Evolutionary conservation across 2,888 invertebrate species (phyloP).

Genomic region (Herminia tarsipennalis): DNA sequence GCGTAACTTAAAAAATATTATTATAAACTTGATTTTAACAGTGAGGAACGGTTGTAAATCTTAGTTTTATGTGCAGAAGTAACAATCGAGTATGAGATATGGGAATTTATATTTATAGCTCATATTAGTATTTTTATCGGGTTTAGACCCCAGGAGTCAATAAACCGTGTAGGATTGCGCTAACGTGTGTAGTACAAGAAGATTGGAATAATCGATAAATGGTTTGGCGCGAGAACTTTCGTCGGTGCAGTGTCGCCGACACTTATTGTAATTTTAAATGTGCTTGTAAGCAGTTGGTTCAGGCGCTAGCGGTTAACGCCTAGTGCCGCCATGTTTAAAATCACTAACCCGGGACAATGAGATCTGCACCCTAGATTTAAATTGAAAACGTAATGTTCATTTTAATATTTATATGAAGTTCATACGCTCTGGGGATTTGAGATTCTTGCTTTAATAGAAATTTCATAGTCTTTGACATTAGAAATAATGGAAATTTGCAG

Average conservation of each 20-base stretch:
- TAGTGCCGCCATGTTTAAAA: slow-evolving; percentile 48
- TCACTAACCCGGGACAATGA: slow-evolving; percentile 30
- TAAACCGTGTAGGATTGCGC: slow-evolving; percentile 29
- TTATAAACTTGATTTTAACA: slow-evolving; percentile 28
- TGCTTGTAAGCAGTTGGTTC: slow-evolving; percentile 60
- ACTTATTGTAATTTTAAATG: slow-evolving; percentile 83
- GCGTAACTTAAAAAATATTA: slow-evolving; percentile 35
- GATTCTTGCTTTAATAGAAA: background rate
- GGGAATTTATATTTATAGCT: slow-evolving; percentile 38
- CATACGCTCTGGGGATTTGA: background rate
- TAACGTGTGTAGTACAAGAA: slow-evolving; percentile 47
- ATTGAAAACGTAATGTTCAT: slow-evolving; percentile 24
- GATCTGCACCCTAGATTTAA: slow-evolving; percentile 25
- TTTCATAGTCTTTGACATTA: too few relatives aligned
- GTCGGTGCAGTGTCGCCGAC: slow-evolving; percentile 64
- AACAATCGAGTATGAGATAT: slow-evolving; percentile 38
- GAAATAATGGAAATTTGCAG: too few relatives aligned
- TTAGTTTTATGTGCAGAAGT: slow-evolving; percentile 35
- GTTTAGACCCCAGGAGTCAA: slow-evolving; percentile 22
- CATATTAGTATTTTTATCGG: slow-evolving; percentile 21
- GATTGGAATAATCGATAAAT: slow-evolving; percentile 71
- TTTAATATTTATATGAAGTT: slow-evolving; percentile 10
- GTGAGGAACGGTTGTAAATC: slow-evolving; percentile 35
- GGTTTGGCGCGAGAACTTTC: slow-evolving; percentile 75
- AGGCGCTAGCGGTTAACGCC: slow-evolving; percentile 43